Percentiles rank a stretch among this genome's conserved stretches.
phyloP scores from a whole-genome alignment of 2,113 vertebrate genomes.

The Equus przewalskii region DNA sequence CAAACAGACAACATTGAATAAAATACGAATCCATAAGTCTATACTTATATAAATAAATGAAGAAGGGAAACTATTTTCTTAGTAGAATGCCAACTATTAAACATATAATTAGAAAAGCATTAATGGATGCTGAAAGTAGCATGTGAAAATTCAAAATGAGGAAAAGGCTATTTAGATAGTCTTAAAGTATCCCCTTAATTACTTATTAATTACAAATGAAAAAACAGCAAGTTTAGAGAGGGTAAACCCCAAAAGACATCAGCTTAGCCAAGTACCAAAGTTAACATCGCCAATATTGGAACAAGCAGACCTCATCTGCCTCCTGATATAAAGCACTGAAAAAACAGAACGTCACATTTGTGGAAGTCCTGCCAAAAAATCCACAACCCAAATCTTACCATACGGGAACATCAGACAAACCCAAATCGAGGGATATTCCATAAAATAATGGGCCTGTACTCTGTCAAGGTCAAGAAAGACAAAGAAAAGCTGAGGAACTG shows the following conservation, averaged over 20 bases:
- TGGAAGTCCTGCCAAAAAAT: background rate
- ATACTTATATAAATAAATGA: background rate
- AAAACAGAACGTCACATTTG: background rate
- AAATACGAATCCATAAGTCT: background rate
- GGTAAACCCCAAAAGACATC: background rate
- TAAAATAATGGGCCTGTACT: background rate
- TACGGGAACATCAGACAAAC: background rate
- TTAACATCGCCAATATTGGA: background rate
- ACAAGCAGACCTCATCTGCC: background rate
- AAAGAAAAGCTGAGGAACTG: background rate
- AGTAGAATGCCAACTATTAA: conserved; percentile 19
- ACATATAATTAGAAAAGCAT: background rate
- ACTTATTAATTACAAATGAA: background rate
- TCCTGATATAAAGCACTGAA: background rate
- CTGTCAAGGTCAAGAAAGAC: background rate
- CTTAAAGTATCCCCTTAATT: background rate
- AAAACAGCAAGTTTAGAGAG: background rate
- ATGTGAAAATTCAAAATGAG: background rate
- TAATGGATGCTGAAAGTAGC: background rate
- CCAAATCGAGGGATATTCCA: background rate
- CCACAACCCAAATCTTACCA: background rate
- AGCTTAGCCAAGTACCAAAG: background rate
- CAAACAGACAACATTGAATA: background rate
- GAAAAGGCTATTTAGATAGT: background rate
- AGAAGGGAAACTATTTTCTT: background rate